Evolutionary conservation across 1,140 invertebrate species (phyloP), one percentile per base, ranked within the genome.

Genomic region (Lycorma delicatula): DNA sequence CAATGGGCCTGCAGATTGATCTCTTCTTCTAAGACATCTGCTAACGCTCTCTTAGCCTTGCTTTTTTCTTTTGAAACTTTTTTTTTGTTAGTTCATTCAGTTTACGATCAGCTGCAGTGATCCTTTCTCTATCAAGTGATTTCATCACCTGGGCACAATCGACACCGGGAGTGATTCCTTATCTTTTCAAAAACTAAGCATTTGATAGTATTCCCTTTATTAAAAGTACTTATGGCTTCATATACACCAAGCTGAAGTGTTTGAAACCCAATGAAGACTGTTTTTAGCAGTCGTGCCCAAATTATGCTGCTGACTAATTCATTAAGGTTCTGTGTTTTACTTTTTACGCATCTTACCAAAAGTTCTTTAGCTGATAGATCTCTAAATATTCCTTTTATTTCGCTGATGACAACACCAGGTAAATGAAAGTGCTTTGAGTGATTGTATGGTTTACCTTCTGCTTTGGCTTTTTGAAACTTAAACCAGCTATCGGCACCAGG

Each of bases 301-400:
- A 55, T 55, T 12, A 20, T 47, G 25, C 31, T 48, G 18, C 49
- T 56, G 3, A 56, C 44, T 12, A 46, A 56, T 56, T 60, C 25
- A 25, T 56, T 60, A 18, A 48, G 16, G 22, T 60, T 56, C 41
- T 60, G 41, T 11, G 16, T 60, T 9, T 20, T 16, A 3, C 54
- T 22, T 20, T 60, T 44, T n/a, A 49, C 7, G 31, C 59, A 60
- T 34, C 36, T 49, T 48, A n/a, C 25, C 3, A 60, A 47, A 7
- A 49, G 27, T 13, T 25, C 34, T 9, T 28, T 26, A 29, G 47
- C 29, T 31, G 54, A 20, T 25, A 49, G 31, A 22, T 56, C 59
- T 11, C 31, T 50, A n/a, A n/a, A 60, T n/a, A 60, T 44, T 5
- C 20, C 16, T 50, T 60, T 60, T 44, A 60, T 48, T 22, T 51